These are phyloP conservation scores for Melanocharis versteri DNA, from an alignment of 2,113 vertebrate genomes.

Conservation along the genomic window DNA sequence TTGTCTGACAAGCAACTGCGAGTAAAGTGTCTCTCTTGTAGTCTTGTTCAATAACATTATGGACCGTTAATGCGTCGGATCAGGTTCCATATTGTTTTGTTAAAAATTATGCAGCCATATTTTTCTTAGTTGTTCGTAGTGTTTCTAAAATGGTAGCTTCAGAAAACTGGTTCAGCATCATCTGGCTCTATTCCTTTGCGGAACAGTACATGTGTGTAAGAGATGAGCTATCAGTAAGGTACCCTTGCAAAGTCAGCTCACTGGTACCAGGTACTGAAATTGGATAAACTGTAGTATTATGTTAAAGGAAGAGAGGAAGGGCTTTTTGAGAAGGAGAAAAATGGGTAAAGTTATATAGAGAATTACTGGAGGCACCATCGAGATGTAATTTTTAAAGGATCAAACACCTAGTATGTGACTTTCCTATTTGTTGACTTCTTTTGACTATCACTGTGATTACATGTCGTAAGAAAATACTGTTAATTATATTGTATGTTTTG, in stretches of 20 bases:
- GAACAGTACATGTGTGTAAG: not conserved
- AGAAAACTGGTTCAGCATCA: not conserved
- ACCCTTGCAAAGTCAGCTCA: not conserved
- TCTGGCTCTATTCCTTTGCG: not conserved
- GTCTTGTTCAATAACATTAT: conserved; percentile 79
- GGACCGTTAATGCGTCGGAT: conserved; percentile 75
- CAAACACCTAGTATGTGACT: not conserved
- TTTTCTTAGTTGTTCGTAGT: not conserved
- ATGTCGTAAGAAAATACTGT: not conserved
- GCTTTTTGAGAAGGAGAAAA: not conserved
- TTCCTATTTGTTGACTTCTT: not conserved
- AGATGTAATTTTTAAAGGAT: not conserved
- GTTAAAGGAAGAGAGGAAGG: not conserved
- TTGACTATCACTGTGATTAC: not conserved
- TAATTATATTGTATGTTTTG: not conserved
- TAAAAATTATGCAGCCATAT: conserved; percentile 52
- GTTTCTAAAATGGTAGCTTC: conserved; percentile 28
- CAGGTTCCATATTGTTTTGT: conserved; percentile 62
- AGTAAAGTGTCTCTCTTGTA: conserved; percentile 79
- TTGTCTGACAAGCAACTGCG: conserved; percentile 78
- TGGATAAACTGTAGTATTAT: not conserved
- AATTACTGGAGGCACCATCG: not conserved
- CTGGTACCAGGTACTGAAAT: not conserved
- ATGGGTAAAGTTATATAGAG: not conserved
- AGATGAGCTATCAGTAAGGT: not conserved